Conservation (phyloP, 2,888 invertebrate species). For the Omphaloscelis lunosa region DNA sequence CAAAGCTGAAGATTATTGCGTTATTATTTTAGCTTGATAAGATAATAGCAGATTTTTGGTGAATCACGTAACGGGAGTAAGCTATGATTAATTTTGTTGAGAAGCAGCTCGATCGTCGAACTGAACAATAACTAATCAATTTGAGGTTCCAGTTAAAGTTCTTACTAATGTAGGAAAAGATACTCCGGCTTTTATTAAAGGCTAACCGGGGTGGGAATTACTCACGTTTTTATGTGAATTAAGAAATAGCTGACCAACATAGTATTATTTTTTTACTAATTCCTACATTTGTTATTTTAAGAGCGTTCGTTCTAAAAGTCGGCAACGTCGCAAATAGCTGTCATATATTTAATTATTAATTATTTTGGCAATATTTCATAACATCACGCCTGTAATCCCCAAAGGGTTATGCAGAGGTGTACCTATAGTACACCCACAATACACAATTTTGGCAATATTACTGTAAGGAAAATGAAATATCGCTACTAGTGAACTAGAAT, state of each 20-base stretch:
- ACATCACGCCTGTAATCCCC: no score
- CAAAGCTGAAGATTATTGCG: slow-evolving; percentile 38
- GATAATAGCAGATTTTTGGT: slow-evolving; percentile 30
- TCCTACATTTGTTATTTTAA: not conserved
- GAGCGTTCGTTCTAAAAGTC: no score
- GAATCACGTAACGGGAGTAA: slow-evolving; percentile 16
- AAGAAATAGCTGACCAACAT: not conserved
- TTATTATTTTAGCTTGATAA: slow-evolving; percentile 45
- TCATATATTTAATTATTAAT: no score
- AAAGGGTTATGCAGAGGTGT: no score
- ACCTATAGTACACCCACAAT: no score
- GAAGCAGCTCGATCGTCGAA: not conserved
- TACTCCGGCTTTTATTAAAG: not conserved
- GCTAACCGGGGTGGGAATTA: no score
- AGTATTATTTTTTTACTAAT: not conserved
- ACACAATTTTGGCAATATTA: no score
- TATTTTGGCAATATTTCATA: no score
- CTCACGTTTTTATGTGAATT: not conserved
- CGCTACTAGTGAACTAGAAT: no score
- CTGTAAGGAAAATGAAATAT: no score
- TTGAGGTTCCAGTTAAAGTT: not conserved
- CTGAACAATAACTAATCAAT: not conserved
- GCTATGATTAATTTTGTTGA: slow-evolving; percentile 37
- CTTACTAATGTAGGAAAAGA: not conserved
- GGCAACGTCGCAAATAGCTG: no score